A percentile compares a stretch with the other conserved stretches of the same genome.
Conservation (phyloP, 1,140 invertebrate species). For the Drosophila pruinosa region DNA sequence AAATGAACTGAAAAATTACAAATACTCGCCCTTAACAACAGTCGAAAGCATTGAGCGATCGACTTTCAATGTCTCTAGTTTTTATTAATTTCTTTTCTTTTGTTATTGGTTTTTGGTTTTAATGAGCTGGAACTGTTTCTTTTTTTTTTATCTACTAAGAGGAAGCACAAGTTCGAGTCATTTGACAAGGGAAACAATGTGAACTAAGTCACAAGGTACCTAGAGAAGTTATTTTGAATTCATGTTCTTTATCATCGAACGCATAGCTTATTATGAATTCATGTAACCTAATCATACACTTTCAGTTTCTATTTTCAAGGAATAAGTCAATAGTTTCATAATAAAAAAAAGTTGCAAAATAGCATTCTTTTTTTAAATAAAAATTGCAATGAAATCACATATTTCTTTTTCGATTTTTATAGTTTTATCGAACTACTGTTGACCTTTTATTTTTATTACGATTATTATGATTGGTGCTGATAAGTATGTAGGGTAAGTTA, state of each 20-base stretch:
- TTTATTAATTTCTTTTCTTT: constrained; percentile 3
- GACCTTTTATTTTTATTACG: constrained; percentile 16
- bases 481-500: constrained; percentile 22
- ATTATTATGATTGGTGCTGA: constrained; percentile 12
- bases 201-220: neutral
- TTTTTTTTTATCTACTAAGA: constrained; percentile 20
- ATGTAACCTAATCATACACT: neutral
- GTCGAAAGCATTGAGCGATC: constrained; percentile 16
- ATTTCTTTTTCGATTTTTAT: neutral
- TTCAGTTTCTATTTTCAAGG: neutral
- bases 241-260: neutral
- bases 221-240: constrained; percentile 15
- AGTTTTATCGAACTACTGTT: neutral
- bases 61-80: neutral
- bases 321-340: too few relatives aligned
- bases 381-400: too few relatives aligned
- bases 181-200: neutral
- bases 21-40: neutral
- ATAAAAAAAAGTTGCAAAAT: too few relatives aligned
- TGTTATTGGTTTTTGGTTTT: constrained; percentile 1
- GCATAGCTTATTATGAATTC: neutral
- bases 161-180: neutral
- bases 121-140: constrained; percentile 5
- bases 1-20: constrained; percentile 7
- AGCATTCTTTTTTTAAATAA: neutral